These are phyloP conservation scores for Apogon talboti DNA, from an alignment of 2,797 vertebrate genomes.

Conservation along the genomic window DNA sequence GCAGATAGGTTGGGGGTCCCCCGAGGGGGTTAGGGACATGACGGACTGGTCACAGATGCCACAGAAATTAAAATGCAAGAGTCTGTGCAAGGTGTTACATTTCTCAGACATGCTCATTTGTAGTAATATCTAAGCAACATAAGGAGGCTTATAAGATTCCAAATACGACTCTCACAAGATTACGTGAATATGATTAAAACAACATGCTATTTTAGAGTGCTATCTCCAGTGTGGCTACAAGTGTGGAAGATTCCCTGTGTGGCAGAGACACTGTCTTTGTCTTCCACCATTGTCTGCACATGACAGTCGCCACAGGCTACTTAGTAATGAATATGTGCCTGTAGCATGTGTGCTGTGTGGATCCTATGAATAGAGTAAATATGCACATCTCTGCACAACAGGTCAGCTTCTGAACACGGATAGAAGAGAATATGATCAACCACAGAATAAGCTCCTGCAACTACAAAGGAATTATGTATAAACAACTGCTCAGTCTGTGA, in stretches of 20 bases:
- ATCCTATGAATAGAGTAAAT: conserved; percentile 81
- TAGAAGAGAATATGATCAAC: conserved; percentile 73
- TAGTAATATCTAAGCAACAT: conserved; percentile 73
- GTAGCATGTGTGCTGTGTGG: conserved; percentile 75
- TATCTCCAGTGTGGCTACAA: conserved; percentile 70
- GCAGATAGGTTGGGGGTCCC: conserved; percentile 77
- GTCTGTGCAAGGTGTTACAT: conserved; percentile 81
- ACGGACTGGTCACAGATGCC: conserved; percentile 85
- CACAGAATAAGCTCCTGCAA: conserved; percentile 63
- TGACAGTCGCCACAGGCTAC: conserved; percentile 83
- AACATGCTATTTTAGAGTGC: conserved; percentile 44
- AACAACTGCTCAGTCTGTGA: conserved; percentile 68
- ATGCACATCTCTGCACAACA: conserved; percentile 80
- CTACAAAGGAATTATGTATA: conserved; percentile 82
- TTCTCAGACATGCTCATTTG: conserved; percentile 83
- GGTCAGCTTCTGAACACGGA: conserved; percentile 74
- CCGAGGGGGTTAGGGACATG: conserved; percentile 80
- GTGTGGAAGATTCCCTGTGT: conserved; percentile 74
- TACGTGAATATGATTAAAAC: conserved; percentile 77
- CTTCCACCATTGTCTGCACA: conserved; percentile 79
- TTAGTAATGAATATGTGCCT: conserved; percentile 82
- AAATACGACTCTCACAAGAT: conserved; percentile 71
- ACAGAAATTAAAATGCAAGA: conserved; percentile 84
- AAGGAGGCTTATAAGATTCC: conserved; percentile 79
- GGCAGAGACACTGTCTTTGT: conserved; percentile 71